Evolutionary conservation across 2,113 vertebrate species (phyloP).

Genomic region (Larimichthys polyactis): DNA sequence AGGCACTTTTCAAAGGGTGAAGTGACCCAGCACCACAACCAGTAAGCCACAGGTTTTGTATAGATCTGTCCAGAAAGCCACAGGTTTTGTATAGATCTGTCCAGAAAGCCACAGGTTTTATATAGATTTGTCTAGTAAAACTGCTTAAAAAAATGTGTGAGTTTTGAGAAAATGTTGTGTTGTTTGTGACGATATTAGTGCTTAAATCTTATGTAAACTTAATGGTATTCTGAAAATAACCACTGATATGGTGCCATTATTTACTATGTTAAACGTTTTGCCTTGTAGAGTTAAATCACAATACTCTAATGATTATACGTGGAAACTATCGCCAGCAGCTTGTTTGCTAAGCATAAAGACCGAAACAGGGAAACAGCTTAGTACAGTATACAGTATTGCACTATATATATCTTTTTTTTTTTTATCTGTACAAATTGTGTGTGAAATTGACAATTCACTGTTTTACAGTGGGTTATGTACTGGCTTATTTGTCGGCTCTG

Average conservation of each 20-base stretch:
- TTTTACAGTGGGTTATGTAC: background rate
- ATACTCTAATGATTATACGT: too few relatives aligned
- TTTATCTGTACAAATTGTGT: too few relatives aligned
- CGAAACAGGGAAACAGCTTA: background rate
- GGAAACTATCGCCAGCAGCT: background rate
- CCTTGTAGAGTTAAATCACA: too few relatives aligned
- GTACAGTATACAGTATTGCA: too few relatives aligned
- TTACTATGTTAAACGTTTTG: background rate
- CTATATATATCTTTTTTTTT: too few relatives aligned
- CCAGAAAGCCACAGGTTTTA: background rate
- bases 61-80: background rate
- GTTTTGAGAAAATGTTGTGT: background rate
- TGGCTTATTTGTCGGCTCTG: background rate
- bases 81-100: background rate
- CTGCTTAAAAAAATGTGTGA: background rate
- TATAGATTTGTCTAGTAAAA: background rate
- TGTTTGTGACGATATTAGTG: background rate
- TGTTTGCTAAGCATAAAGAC: background rate
- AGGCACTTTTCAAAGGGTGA: background rate
- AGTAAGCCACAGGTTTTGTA: conserved; percentile 3
- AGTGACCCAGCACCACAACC: conserved; percentile 33
- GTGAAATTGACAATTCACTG: too few relatives aligned
- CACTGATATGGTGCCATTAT: background rate
- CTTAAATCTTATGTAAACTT: background rate
- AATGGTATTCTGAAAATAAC: background rate